phyloP scores from a whole-genome alignment of 1,140 invertebrate species.

The Anastatus disparis region DNA sequence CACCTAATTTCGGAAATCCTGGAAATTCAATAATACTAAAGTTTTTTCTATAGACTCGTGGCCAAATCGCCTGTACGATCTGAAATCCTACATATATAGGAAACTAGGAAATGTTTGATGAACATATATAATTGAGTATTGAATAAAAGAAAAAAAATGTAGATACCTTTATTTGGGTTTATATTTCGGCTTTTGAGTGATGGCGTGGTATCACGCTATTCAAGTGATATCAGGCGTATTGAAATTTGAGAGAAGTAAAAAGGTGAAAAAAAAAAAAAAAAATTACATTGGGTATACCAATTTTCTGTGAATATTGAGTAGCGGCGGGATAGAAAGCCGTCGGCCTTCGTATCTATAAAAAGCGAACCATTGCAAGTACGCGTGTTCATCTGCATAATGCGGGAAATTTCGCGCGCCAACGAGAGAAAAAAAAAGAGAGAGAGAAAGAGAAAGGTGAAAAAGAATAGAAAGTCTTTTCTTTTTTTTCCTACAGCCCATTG shows the following conservation, averaged over 20 bases:
- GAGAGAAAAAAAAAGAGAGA: not conserved
- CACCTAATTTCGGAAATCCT: no score
- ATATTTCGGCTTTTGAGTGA: not conserved
- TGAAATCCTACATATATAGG: no score
- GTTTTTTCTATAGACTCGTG: no score
- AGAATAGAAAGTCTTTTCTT: not conserved
- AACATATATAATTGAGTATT: no score
- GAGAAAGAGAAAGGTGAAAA: not conserved
- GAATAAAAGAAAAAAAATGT: no score
- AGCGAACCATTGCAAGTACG: conserved; percentile 5
- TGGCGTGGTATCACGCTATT: not conserved
- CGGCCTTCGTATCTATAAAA: conserved; percentile 9
- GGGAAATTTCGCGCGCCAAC: not conserved
- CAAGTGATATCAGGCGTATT: not conserved
- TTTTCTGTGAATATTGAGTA: conserved; percentile 9
- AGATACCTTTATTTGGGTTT: not conserved
- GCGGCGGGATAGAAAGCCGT: no score
- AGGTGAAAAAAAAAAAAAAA: not conserved
- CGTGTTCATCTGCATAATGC: conserved; percentile 29
- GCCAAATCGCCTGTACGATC: no score
- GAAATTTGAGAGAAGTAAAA: not conserved
- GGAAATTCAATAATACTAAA: no score
- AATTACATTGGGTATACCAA: conserved; percentile 15
- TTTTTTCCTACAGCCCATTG: conserved; percentile 3
- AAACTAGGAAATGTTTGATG: no score